phyloP scores from a whole-genome alignment of 2,113 vertebrate species.

The Apteryx owenii region DNA sequence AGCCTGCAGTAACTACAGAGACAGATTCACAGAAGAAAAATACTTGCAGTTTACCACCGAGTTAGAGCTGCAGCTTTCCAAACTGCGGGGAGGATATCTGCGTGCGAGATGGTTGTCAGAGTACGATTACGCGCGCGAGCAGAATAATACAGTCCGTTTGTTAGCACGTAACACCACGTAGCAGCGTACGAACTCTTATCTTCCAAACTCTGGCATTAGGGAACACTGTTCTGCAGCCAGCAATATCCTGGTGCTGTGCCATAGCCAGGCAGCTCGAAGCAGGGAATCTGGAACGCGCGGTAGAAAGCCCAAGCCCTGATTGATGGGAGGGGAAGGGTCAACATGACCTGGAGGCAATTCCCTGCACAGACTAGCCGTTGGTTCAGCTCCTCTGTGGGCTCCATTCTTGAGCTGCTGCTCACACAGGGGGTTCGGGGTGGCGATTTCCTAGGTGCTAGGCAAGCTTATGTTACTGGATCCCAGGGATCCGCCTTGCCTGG shows the following conservation, averaged over 20 bases:
- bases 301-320: too few species aligned
- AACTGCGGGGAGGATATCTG: too few species aligned
- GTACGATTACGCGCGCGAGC: too few species aligned
- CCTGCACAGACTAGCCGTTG: not conserved
- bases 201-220: rapidly evolving
- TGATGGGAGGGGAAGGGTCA: not conserved
- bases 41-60: rapidly evolving
- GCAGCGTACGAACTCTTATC: not conserved
- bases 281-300: rapidly evolving
- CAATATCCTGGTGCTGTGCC: not conserved
- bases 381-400: not conserved
- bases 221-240: rapidly evolving
- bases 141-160: too few species aligned
- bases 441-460: too few species aligned
- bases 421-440: too few species aligned
- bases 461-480: too few species aligned
- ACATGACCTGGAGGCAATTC: rapidly evolving
- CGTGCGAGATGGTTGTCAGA: too few species aligned
- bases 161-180: too few species aligned
- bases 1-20: too few species aligned
- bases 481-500: not conserved
- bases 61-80: too few species aligned
- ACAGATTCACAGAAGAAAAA: not conserved
- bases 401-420: not conserved
- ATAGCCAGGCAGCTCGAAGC: rapidly evolving